Conservation (phyloP, 2,113 vertebrate species). For the Ahaetulla prasina region DNA sequence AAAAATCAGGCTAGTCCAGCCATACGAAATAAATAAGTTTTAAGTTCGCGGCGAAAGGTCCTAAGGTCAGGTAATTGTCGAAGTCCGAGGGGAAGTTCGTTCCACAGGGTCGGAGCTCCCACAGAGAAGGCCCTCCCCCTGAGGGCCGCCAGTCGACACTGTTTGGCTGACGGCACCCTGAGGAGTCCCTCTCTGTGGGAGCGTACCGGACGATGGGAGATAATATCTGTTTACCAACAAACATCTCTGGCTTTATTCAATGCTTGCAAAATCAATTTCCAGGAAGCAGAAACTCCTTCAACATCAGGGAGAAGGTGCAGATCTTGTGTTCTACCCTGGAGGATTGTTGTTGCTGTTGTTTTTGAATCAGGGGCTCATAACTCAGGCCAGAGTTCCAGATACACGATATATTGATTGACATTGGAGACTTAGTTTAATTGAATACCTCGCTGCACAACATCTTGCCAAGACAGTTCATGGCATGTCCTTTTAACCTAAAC, state of each 20-base stretch:
- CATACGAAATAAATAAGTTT: too few species aligned
- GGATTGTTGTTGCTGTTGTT: not conserved
- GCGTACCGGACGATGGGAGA: too few species aligned
- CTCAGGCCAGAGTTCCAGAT: not conserved
- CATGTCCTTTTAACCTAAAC: not conserved
- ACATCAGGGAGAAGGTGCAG: not conserved
- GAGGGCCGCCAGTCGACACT: too few species aligned
- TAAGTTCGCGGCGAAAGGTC: too few species aligned
- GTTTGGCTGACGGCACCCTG: too few species aligned
- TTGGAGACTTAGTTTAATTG: not conserved
- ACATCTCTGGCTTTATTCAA: not conserved
- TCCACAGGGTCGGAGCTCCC: too few species aligned
- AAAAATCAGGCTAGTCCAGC: too few species aligned
- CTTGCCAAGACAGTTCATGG: not conserved
- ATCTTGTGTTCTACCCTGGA: not conserved
- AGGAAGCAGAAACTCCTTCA: not conserved
- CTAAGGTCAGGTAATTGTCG: too few species aligned
- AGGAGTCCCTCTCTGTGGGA: too few species aligned
- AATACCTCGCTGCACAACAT: not conserved
- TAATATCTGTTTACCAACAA: not conserved
- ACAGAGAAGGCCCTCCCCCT: too few species aligned
- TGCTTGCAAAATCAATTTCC: not conserved
- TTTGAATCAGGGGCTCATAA: not conserved
- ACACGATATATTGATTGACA: not conserved
- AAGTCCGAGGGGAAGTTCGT: too few species aligned